Conservation (phyloP, 2,113 vertebrate species). For the Tichodroma muraria region DNA sequence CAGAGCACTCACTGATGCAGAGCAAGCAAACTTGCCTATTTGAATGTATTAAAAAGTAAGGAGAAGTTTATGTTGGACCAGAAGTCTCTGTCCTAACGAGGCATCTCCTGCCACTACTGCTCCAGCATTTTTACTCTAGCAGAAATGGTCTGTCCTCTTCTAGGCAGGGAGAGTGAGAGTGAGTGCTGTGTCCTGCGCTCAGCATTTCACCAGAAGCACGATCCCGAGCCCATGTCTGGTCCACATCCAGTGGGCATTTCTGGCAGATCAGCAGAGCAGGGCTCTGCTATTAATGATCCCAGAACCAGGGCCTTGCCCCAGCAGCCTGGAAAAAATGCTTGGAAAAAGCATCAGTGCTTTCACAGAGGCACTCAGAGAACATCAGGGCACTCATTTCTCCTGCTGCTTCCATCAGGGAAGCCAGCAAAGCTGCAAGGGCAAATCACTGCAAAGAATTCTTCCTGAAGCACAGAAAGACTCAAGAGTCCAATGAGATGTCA, state of each 20-base stretch:
- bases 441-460: not conserved
- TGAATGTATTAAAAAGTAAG: not conserved
- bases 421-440: not conserved
- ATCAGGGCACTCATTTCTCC: not conserved
- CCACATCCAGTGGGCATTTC: not conserved
- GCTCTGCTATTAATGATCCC: not conserved
- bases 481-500: not conserved
- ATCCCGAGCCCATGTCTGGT: accelerated
- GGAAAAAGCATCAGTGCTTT: not conserved
- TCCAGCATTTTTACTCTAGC: not conserved
- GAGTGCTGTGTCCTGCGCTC: not conserved
- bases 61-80: not conserved
- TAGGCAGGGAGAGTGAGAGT: not conserved
- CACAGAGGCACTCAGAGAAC: not conserved
- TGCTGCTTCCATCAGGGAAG: not conserved
- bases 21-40: not conserved
- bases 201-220: not conserved
- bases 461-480: not conserved
- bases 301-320: not conserved
- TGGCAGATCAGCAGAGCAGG: not conserved
- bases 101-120: not conserved
- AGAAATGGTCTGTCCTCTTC: not conserved
- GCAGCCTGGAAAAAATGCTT: not conserved
- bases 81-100: not conserved
- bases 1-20: not conserved